Conservation (phyloP, 2,797 vertebrate species). For the Myripristis murdjan region DNA sequence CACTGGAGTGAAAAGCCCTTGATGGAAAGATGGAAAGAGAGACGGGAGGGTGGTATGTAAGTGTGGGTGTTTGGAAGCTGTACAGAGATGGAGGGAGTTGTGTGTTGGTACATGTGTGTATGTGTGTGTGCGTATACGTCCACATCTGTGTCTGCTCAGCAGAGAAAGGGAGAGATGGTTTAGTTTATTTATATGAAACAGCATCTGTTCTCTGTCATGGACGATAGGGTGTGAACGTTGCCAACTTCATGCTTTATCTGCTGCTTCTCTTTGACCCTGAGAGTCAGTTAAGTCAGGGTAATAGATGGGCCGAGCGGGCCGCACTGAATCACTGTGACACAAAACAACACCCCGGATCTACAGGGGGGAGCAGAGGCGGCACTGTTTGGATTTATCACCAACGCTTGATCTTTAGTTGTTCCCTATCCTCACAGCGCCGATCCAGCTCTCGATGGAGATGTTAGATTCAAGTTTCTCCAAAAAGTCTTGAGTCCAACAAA, state of each 20-base stretch:
- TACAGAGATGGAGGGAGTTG: slow-evolving; percentile 15
- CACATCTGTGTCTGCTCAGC: slow-evolving; percentile 60
- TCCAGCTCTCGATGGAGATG: slow-evolving; percentile 41
- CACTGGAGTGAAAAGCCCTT: slow-evolving; percentile 7
- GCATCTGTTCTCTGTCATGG: slow-evolving; percentile 65
- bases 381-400: slow-evolving; percentile 39
- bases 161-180: slow-evolving; percentile 29
- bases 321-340: slow-evolving; percentile 46
- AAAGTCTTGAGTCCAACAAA: slow-evolving; percentile 23
- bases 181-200: slow-evolving; percentile 55
- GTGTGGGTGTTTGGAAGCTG: slow-evolving; percentile 35
- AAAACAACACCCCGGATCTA: slow-evolving; percentile 32
- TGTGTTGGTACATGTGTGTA: slow-evolving; percentile 2
- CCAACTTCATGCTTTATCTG: slow-evolving; percentile 66
- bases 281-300: slow-evolving; percentile 35
- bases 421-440: slow-evolving; percentile 2
- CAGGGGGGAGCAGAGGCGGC: slow-evolving; percentile 2
- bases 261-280: slow-evolving; percentile 43
- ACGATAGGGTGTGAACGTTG: slow-evolving; percentile 40
- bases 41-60: neutral
- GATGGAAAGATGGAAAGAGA: slow-evolving; percentile 63
- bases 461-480: slow-evolving; percentile 29
- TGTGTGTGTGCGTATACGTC: slow-evolving; percentile 7
- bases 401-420: slow-evolving; percentile 40
- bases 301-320: slow-evolving; percentile 31